phyloP scores from a whole-genome alignment of 2,888 invertebrate genomes.

The Euzophera pinguis region DNA sequence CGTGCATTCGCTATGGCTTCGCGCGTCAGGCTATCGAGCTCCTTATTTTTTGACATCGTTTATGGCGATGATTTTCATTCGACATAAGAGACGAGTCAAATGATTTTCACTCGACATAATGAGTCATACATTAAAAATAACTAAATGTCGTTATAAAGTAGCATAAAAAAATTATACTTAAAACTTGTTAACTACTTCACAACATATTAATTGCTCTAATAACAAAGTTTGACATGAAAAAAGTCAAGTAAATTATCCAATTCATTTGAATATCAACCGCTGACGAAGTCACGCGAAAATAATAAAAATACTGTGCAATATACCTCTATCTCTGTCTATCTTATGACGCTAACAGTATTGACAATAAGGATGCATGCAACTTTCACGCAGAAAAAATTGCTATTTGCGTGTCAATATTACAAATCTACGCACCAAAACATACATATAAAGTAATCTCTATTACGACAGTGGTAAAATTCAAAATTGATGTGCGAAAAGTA shows the following conservation, averaged over 20 bases:
- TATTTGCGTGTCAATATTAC: not conserved
- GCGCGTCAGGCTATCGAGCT: too few relatives aligned
- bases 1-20: too few relatives aligned
- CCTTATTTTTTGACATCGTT: too few relatives aligned
- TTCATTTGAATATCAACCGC: not conserved
- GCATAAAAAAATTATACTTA: too few relatives aligned
- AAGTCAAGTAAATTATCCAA: not conserved
- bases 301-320: slow-evolving; percentile 1
- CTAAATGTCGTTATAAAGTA: too few relatives aligned
- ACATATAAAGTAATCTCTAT: not conserved
- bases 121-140: too few relatives aligned
- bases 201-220: too few relatives aligned
- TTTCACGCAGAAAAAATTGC: slow-evolving; percentile 4
- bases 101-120: too few relatives aligned
- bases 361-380: not conserved
- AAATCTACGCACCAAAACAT: not conserved
- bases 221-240: too few relatives aligned
- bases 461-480: not conserved
- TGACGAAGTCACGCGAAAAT: not conserved
- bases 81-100: too few relatives aligned
- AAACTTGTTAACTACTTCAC: too few relatives aligned
- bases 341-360: not conserved
- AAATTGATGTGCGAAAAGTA: not conserved
- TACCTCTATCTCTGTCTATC: not conserved
- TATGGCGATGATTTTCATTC: too few relatives aligned